Evolutionary conservation across 2,797 vertebrate genomes (phyloP), one percentile per base, ranked within the genome.

Genomic region (Margarornis squamiger): DNA sequence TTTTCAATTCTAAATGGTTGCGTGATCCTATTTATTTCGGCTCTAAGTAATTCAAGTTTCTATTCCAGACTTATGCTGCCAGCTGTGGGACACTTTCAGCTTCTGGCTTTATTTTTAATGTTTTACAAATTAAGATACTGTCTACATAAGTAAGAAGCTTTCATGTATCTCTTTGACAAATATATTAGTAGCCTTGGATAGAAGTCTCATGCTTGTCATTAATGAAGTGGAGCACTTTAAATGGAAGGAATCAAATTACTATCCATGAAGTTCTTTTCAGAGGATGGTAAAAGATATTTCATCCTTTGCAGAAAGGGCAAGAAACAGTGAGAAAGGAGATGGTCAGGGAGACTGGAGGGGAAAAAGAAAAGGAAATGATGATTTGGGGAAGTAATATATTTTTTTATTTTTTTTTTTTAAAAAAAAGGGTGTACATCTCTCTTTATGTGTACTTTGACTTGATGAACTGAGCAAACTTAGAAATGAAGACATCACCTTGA

Each of bases 321-420:
- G 36, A 81, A 57, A 74, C 12, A 32, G 26, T 52, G 46, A 72
- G 45, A 36, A 29, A 26, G 6, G 23, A 82, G 32, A 32, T 82
- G 17, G 3, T 63, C 20, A 58, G 27, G 46, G 26, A 72, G 29
- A 55, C 6, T 67, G 18, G 11, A 10, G 6, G 13, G 16, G 9
- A 6, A 10, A n/a, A 11, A 15, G 19, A 29, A 38, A 29, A 10
- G 2, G 10, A 30, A 36, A 30, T 36, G 0, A 30, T 30, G 2
- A 4, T 13, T 66, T 71, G 2, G 13, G 5, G 32, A 39, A 81
- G 11, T 39, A 57, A 22, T 51, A 27, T 22, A 46, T 46, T 6
- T 26, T 26, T 10, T 51, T 4, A 2, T n/a, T n/a, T n/a, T n/a
- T n/a, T n/a, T n/a, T n/a, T n/a, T n/a, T n/a, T n/a, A 6, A 32